phyloP scores from a whole-genome alignment of 2,113 vertebrate genomes.

The Otus sunia region DNA sequence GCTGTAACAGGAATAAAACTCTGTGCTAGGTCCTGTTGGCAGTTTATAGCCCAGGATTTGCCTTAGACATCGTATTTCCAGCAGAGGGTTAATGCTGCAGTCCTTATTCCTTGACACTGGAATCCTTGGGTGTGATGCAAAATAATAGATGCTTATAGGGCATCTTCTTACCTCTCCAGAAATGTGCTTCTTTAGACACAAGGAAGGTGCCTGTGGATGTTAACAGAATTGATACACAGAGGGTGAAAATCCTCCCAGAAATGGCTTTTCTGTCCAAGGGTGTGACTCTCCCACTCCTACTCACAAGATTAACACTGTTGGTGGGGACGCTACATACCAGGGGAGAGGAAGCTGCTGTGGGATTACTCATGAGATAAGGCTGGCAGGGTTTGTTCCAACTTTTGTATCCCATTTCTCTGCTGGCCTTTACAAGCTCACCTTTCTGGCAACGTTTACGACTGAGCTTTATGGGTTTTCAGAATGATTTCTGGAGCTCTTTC shows the following conservation, averaged over 20 bases:
- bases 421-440: background rate
- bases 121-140: background rate
- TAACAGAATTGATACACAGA: background rate
- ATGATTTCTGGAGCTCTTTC: conserved; percentile 26
- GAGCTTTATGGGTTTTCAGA: conserved; percentile 6
- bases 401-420: background rate
- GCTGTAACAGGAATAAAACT: background rate
- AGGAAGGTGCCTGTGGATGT: background rate
- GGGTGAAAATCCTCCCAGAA: background rate
- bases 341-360: background rate
- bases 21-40: background rate
- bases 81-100: background rate
- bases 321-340: background rate
- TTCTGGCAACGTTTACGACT: background rate
- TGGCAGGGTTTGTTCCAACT: background rate
- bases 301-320: background rate
- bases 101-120: background rate
- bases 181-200: background rate
- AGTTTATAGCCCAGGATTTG: background rate
- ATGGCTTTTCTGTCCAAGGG: background rate
- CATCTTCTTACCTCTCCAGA: background rate
- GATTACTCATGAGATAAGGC: background rate
- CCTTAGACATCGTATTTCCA: background rate
- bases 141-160: background rate
- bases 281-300: background rate